Conservation (phyloP, 2,797 vertebrate genomes). For the Platalea minor region DNA sequence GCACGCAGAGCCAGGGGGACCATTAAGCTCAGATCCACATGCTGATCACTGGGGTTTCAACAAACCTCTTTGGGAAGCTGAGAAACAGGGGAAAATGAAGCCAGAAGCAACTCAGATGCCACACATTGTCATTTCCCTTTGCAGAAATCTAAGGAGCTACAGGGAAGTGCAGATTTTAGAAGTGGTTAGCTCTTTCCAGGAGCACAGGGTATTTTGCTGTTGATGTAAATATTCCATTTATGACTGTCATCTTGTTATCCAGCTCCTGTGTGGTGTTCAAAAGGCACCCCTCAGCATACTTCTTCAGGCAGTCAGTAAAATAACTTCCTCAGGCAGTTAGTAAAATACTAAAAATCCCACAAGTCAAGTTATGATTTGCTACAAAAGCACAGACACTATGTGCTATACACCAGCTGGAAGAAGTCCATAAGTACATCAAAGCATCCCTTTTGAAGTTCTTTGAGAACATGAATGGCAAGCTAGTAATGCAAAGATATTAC, state of each 20-base stretch:
- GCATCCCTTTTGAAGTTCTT: conserved; percentile 25
- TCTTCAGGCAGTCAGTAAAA: neutral
- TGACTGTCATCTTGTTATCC: neutral
- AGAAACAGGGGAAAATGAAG: neutral
- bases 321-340: neutral
- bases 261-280: neutral
- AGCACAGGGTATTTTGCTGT: neutral
- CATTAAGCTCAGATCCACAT: neutral
- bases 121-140: neutral
- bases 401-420: conserved; percentile 23
- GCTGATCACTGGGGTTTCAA: neutral
- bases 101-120: neutral
- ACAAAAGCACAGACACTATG: neutral
- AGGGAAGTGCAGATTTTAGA: neutral
- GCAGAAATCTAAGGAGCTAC: neutral
- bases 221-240: neutral
- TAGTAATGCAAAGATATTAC: neutral
- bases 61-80: neutral
- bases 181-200: neutral
- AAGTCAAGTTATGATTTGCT: neutral
- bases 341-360: neutral
- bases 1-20: neutral
- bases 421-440: conserved; percentile 30
- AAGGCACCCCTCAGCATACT: neutral
- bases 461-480: conserved; percentile 29